Evolutionary conservation across 2,113 vertebrate genomes (phyloP), one percentile per base, ranked within the genome.

Genomic region (Sorex fumeus): DNA sequence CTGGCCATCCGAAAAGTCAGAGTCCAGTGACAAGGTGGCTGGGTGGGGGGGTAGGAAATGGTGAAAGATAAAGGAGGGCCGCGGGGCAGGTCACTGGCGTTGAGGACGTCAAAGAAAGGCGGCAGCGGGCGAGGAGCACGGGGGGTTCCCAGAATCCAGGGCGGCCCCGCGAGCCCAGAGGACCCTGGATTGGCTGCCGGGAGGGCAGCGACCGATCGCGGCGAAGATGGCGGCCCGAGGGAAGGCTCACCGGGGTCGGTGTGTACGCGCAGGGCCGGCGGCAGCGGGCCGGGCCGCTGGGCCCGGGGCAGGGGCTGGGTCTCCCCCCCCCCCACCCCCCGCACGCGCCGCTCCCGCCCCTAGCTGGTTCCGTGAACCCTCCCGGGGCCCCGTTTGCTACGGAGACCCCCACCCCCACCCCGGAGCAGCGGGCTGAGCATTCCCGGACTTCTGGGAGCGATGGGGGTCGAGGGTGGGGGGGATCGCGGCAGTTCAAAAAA

Each of bases 211-310:
- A 23, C 57, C 57, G 23, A 88, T 74, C 53, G 60, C 66, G 43
- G 74, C 70, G 85, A 96, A 93, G 94, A 91, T 83, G 90, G 96
- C 85, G 40, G 86, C 93, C 45, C 87, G 62, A 30, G 19, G 18
- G 75, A 67, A 84, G 87, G 34, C 82, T 91, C 90, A 36, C 28
- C 36, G 0, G 13, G 75, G 16, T 69, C 81, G 94, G 94, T 94
- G 47, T 57, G 95, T 93, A 84, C 50, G 27, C 34, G 66, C 23
- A 2, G 15, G 2, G 57, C 18, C 57, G 15, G 6, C 18, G 57
- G 57, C 57, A 19, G n/a, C n/a, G 21, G 57, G 57, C 21, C 15
- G 57, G 57, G 21, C 76, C 19, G 70, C n/a, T 50, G 15, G 11
- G 12, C 82, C 8, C 7, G 4, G n/a, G 32, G 6, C 18, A 32